phyloP scores from a whole-genome alignment of 2,113 vertebrate species.

The Scalopus aquaticus region DNA sequence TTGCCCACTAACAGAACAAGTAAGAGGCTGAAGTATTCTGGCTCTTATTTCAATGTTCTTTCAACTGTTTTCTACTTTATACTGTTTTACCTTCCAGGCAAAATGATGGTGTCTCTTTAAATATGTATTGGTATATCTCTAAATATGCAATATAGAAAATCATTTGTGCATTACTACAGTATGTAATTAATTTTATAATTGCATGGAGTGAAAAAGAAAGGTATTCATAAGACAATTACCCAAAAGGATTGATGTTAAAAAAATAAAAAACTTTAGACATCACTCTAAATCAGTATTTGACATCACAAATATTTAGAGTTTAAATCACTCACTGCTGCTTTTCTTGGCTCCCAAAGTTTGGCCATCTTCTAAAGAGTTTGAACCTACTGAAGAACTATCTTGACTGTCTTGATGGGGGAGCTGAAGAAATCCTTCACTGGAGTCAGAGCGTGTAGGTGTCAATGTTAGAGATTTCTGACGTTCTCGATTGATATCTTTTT shows the following conservation, averaged over 20 bases:
- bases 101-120: neutral
- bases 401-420: constrained; percentile 93
- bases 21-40: neutral
- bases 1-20: neutral
- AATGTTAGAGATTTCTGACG: constrained; percentile 93
- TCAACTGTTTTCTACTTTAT: constrained; percentile 4
- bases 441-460: constrained; percentile 94
- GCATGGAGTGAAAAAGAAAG: constrained; percentile 48
- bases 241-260: neutral
- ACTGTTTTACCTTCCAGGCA: neutral
- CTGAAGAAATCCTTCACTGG: constrained; percentile 92
- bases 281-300: constrained; percentile 36
- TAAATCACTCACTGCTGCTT: constrained; percentile 95
- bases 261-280: constrained; percentile 34
- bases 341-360: constrained; percentile 92
- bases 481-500: constrained; percentile 92
- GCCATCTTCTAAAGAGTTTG: constrained; percentile 96
- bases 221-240: constrained; percentile 14
- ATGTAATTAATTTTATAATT: constrained; percentile 29
- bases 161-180: neutral
- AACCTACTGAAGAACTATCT: constrained; percentile 97
- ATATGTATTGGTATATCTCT: neutral
- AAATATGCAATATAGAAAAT: constrained; percentile 41
- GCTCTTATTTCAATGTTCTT: neutral
- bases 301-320: constrained; percentile 31